A percentile compares a stretch with the other conserved stretches of the same genome.
phyloP scores from a whole-genome alignment of 2,888 invertebrate species.

The Lampropteryx suffumata region DNA sequence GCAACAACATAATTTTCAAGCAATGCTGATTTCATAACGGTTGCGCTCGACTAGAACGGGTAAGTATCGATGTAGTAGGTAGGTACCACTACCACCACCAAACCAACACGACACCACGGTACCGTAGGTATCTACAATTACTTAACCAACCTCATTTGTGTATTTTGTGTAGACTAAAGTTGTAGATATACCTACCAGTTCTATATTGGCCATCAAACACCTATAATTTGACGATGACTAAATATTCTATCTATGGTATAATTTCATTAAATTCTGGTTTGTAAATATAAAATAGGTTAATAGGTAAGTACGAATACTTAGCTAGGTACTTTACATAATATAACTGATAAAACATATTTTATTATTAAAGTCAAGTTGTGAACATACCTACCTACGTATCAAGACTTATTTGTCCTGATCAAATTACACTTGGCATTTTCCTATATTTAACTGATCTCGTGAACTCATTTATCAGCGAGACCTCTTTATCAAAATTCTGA shows the following conservation, averaged over 20 bases:
- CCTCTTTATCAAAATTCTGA: conserved; percentile 70
- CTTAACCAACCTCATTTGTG: conserved; percentile 57
- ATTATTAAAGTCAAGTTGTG: neutral
- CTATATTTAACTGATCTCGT: conserved; percentile 74
- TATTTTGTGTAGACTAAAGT: conserved; percentile 14
- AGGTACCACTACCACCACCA: conserved; percentile 43
- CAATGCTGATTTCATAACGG: conserved; percentile 80
- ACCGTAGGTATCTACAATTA: conserved; percentile 43
- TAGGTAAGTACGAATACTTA: no score
- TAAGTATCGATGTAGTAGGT: conserved; percentile 73
- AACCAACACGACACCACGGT: no score
- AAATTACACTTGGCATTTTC: conserved; percentile 60
- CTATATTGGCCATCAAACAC: no score
- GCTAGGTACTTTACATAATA: no score
- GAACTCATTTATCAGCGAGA: conserved; percentile 73
- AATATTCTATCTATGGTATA: no score
- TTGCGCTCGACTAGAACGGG: conserved; percentile 80
- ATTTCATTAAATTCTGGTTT: no score
- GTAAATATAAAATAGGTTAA: no score
- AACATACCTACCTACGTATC: no score
- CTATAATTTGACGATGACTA: no score
- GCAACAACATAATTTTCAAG: conserved; percentile 67
- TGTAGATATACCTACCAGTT: no score
- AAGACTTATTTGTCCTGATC: conserved; percentile 22
- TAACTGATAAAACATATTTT: no score